Conservation (phyloP, 92 coral and sea anemone genomes). For the Plumapathes pennacea region DNA sequence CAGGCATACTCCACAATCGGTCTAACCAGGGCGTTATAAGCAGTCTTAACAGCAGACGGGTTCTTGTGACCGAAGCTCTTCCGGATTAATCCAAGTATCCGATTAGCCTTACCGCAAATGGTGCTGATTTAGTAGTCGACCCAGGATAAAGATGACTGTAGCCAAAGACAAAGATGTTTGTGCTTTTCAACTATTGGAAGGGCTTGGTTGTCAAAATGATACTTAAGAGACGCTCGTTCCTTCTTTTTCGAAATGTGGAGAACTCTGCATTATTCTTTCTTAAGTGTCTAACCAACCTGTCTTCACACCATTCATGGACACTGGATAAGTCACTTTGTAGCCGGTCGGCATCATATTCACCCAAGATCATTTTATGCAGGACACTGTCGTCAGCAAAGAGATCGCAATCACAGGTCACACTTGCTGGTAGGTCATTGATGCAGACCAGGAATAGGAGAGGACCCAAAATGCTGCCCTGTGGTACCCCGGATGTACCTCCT, state of each 20-base stretch:
- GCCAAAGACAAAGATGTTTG: slow-evolving; percentile 26
- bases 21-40: slow-evolving; percentile 15
- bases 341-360: slow-evolving; percentile 7
- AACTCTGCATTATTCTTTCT: slow-evolving; percentile 12
- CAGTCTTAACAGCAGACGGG: slow-evolving; percentile 19
- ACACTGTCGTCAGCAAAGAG: slow-evolving; percentile 61
- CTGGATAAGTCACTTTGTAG: slow-evolving; percentile 11
- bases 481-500: slow-evolving; percentile 25
- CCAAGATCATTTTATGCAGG: slow-evolving; percentile 8
- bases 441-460: slow-evolving; percentile 29
- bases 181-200: slow-evolving; percentile 14
- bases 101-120: slow-evolving; percentile 34
- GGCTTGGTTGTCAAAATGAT: neutral
- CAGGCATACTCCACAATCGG: slow-evolving; percentile 24
- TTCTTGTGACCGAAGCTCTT: slow-evolving; percentile 25
- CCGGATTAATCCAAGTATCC: slow-evolving; percentile 21
- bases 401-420: slow-evolving; percentile 16
- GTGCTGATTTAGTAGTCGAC: slow-evolving; percentile 8
- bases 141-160: slow-evolving; percentile 17
- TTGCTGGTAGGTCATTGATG: slow-evolving; percentile 35
- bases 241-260: slow-evolving; percentile 21
- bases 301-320: slow-evolving; percentile 9
- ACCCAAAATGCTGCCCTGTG: slow-evolving; percentile 42
- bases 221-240: neutral
- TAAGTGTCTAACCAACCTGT: slow-evolving; percentile 5